Conservation (phyloP, 1,140 invertebrate genomes). For the Cydia amplana region DNA sequence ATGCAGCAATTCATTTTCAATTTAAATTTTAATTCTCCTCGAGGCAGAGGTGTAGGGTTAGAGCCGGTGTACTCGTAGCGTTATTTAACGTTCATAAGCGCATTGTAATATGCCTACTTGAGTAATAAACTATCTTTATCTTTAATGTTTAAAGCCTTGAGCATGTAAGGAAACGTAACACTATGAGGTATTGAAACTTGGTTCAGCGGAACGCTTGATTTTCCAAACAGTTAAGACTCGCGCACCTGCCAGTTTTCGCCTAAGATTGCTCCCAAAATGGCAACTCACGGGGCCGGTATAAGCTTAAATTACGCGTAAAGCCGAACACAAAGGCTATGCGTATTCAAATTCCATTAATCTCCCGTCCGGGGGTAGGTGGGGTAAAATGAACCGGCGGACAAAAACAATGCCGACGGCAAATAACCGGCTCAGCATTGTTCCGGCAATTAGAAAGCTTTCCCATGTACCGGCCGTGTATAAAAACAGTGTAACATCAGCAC, state of each 20-base stretch:
- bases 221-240: slow-evolving; percentile 55
- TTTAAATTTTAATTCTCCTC: no score
- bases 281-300: slow-evolving; percentile 71
- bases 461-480: slow-evolving; percentile 78
- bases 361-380: slow-evolving; percentile 68
- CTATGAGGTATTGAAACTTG: slow-evolving; percentile 54
- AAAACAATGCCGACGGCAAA: slow-evolving; percentile 78
- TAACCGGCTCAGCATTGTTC: slow-evolving; percentile 79
- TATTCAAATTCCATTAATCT: slow-evolving; percentile 80
- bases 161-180: slow-evolving; percentile 38
- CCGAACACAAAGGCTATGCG: slow-evolving; percentile 78
- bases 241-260: slow-evolving; percentile 63
- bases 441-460: slow-evolving; percentile 80
- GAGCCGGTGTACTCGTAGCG: no score
- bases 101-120: no score
- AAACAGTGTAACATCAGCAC: slow-evolving; percentile 78
- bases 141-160: no score
- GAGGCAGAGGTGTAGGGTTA: no score
- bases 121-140: no score
- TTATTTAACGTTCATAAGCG: no score
- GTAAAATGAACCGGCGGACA: slow-evolving; percentile 78
- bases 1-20: background rate
- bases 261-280: slow-evolving; percentile 68
- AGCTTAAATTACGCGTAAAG: slow-evolving; percentile 78
- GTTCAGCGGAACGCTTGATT: slow-evolving; percentile 56